These are phyloP conservation scores for Geotrupes spiniger DNA, from an alignment of 2,888 invertebrate species.

Conservation along the genomic window DNA sequence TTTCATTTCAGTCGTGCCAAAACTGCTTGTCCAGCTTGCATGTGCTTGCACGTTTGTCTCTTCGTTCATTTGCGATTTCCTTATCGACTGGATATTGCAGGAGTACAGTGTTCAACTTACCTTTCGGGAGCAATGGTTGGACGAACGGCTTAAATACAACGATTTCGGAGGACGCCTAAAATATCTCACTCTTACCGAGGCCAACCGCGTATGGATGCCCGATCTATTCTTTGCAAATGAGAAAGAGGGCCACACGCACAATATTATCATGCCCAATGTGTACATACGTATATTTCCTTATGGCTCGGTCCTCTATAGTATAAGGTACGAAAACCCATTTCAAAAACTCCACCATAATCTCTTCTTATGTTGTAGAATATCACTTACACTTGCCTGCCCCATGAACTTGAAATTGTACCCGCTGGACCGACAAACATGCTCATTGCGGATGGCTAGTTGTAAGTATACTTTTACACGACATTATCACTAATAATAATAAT, in stretches of 20 bases:
- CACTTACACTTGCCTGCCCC: constrained; percentile 92
- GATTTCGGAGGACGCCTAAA: constrained; percentile 85
- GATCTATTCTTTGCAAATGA: constrained; percentile 98
- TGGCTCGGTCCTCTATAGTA: constrained; percentile 94
- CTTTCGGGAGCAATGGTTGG: constrained; percentile 96
- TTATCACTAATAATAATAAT: too few species aligned
- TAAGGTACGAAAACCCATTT: constrained; percentile 62
- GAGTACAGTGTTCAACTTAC: constrained; percentile 98
- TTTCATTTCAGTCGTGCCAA: background rate
- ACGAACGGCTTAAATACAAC: constrained; percentile 86
- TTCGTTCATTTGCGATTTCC: constrained; percentile 1
- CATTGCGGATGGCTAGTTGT: constrained; percentile 96
- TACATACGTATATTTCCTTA: constrained; percentile 95
- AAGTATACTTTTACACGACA: constrained; percentile 55
- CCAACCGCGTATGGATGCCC: constrained; percentile 97
- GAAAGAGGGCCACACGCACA: constrained; percentile 96
- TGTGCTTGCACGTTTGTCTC: constrained; percentile 24
- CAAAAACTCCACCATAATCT: constrained; percentile 6
- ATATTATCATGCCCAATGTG: constrained; percentile 97
- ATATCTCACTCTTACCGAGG: constrained; percentile 90
- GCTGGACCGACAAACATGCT: constrained; percentile 92
- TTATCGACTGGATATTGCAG: constrained; percentile 58
- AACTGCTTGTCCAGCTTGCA: constrained; percentile 11
- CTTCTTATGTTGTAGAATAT: constrained; percentile 66
- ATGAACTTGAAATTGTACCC: constrained; percentile 98